A percentile compares a stretch with the other conserved stretches of the same genome.
These are phyloP conservation scores for Drosophila melanocephala DNA, from an alignment of 2,888 invertebrate species.

Conservation along the genomic window DNA sequence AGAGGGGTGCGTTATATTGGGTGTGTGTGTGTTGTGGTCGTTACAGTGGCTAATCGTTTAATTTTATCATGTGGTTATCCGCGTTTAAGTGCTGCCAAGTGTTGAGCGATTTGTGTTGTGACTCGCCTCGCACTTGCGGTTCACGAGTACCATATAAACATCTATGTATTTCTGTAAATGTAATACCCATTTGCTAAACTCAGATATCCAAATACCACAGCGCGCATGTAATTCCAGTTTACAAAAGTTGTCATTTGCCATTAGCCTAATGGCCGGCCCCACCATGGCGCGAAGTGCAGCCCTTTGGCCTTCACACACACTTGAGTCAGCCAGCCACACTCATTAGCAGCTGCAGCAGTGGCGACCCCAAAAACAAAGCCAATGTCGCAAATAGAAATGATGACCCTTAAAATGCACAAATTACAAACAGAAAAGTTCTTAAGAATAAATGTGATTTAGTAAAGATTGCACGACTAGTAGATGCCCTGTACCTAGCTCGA, in stretches of 20 bases:
- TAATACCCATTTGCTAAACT: neutral
- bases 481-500: neutral
- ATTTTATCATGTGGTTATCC: constrained; percentile 79
- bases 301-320: constrained; percentile 42
- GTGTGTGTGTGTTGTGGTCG: constrained; percentile 28
- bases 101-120: constrained; percentile 70
- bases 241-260: constrained; percentile 44
- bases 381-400: constrained; percentile 46
- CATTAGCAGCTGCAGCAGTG: constrained; percentile 39
- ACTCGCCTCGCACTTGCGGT: constrained; percentile 26
- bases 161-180: neutral
- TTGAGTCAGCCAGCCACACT: constrained; percentile 41
- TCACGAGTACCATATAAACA: neutral
- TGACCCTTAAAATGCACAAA: constrained; percentile 47
- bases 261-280: constrained; percentile 52
- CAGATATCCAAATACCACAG: constrained; percentile 23
- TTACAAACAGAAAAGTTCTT: constrained; percentile 15
- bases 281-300: constrained; percentile 27
- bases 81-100: constrained; percentile 75
- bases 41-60: constrained; percentile 72
- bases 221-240: constrained; percentile 47
- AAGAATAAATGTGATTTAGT: neutral
- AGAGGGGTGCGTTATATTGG: neutral
- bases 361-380: constrained; percentile 36
- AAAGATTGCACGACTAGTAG: neutral